Evolutionary conservation across 1,140 invertebrate species (phyloP), one percentile per base, ranked within the genome.

Genomic region (Panagrolaimus sp.): DNA sequence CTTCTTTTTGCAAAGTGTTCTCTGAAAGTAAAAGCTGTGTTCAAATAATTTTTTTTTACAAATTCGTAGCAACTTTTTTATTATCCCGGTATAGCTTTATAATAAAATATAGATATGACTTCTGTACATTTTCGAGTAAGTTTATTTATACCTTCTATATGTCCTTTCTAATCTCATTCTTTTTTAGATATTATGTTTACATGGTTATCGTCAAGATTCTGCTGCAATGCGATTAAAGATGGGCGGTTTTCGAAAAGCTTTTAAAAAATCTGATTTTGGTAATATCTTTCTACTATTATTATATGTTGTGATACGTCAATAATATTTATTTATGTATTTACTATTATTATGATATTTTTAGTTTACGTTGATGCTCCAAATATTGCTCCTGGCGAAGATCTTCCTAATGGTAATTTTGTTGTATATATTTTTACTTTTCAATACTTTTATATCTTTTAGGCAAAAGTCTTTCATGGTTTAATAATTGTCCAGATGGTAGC

Each of bases 201-300:
- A 58, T 28, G 52, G 52, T 26, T 58, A 58, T 28, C 52, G 52
- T 21, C 52, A 58, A 58, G 52, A 58, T 58, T 21, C 21, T 28
- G 52, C 52, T 21, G 52, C 52, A 12, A 58, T 58, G 52, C 15
- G 52, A 58, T 21, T 28, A 26, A 58, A 58, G 28, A 58, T 58
- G 21, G 52, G 52, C 14, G 52, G 52, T 8, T 17, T 58, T n/a
- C 52, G 52, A 24, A 58, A 58, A 26, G 52, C 52, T 1, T 24
- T 58, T 21, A 58, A 58, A 14, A 58, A 58, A 58, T 21, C 28
- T 58, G 52, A 58, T 26, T 58, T 21, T 21, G 52, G 52, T 58
- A 26, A 38, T 24, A 28, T 58, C 8, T 14, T 58, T 58, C 14
- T 17, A 52, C 45, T 46, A 55, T 10, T 28, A 24, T 55, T 55